Evolutionary conservation across 2,888 invertebrate genomes (phyloP), one percentile per base, ranked within the genome.

Genomic region (Eupithecia centaureata): DNA sequence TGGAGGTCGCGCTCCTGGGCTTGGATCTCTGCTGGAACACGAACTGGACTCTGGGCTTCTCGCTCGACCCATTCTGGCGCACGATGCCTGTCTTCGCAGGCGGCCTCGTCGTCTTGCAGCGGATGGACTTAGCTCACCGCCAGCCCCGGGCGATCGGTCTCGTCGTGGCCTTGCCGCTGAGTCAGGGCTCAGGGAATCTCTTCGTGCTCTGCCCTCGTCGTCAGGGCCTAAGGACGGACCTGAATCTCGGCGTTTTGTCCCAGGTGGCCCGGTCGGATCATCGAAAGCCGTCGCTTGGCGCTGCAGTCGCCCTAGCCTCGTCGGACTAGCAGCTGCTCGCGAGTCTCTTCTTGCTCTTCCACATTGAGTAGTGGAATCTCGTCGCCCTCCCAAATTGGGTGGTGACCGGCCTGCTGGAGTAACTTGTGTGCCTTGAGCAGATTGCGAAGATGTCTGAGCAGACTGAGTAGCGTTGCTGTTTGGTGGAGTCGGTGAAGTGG

Each of bases 281-380:
- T 98, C 98, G 82, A 97, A 97, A 42, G 97, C 97, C 7, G 98
- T 97, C 22, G 97, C 97, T 88, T 98, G 98, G 35, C 98, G 94
- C 82, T 97, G 97, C 61, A 98, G 91, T 64, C 97, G 94, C 56
- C 96, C 95, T 72, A 95, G 86, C 54, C 95, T 92, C 76, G 96
- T 96, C 0, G 96, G 96, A 81, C 95, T 95, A 0, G 95, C 95
- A 62, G 94, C 94, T 8, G 93, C 92, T 72, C 96, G 92, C 1
- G 96, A 96, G 81, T 96, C 96, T 69, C 96, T 88, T 54, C 96
- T 91, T 62, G 95, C 95, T 63, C 92, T 86, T 5, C 96, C 95
- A 79, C 97, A 97, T 89, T 97, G 97, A 0, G 97, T 97, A 2
- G 97, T 97, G 0, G 97, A 97, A 82, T 97, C 97, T 66, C 97